A percentile compares a stretch with the other conserved stretches of the same genome.
These are phyloP conservation scores for Neoscelio sp. DNA, from an alignment of 2,888 invertebrate species.

Conservation along the genomic window DNA sequence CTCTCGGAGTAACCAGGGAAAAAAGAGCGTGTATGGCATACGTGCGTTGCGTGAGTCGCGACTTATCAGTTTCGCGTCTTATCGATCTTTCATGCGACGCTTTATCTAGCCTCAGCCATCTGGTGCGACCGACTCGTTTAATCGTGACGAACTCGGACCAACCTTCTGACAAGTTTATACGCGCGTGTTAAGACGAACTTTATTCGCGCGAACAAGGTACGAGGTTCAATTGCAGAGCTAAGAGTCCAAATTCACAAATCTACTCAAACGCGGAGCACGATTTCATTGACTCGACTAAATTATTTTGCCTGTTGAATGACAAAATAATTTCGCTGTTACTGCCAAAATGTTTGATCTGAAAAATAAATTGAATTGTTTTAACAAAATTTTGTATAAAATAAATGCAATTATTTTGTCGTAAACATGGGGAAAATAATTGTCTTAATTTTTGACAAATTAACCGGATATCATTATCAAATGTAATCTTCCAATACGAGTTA, in stretches of 20 bases:
- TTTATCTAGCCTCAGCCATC: constrained; percentile 53
- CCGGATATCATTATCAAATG: no score
- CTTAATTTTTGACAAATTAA: no score
- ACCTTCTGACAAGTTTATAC: constrained; percentile 53
- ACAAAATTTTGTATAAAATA: no score
- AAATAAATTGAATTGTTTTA: no score
- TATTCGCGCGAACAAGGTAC: constrained; percentile 40
- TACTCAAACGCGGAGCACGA: no score
- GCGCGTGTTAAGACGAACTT: constrained; percentile 46
- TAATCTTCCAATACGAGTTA: no score
- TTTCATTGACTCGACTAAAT: no score
- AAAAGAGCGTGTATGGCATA: constrained; percentile 39
- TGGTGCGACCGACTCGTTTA: constrained; percentile 42
- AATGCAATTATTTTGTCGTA: no score
- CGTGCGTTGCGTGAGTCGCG: constrained; percentile 42
- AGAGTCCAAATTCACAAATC: constrained; percentile 13
- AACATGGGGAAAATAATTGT: no score
- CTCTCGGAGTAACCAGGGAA: not conserved
- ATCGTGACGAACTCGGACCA: constrained; percentile 51
- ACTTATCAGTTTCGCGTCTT: constrained; percentile 57
- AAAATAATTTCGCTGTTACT: no score
- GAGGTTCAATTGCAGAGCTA: constrained; percentile 20
- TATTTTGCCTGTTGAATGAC: no score
- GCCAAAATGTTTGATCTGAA: no score
- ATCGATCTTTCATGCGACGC: constrained; percentile 53